Base-by-base conservation (phyloP, 2,888 invertebrate genomes). In the Heteropelma amictum region DNA sequence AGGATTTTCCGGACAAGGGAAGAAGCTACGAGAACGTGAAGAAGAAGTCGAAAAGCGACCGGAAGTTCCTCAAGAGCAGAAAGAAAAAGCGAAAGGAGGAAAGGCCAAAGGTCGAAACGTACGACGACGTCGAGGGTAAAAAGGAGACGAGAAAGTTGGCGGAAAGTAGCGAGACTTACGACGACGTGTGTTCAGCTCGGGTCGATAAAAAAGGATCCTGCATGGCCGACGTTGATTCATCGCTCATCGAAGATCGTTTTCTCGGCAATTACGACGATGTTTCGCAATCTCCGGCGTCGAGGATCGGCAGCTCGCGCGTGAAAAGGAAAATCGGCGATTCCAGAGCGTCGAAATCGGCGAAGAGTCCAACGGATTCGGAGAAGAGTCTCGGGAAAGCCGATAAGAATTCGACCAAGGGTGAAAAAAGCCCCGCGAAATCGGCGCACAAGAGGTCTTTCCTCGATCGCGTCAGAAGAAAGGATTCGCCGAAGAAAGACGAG, bases 391-490 rank as follows among this genome's bases (percentile, higher is more conserved):
- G 30, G 10, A 47, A 47, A 8, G 35, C 61, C 14, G 69, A 67
- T 3, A 77, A 58, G 2, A 80, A 76, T 10, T n/a, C 56, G 4
- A 58, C 72, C 0, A 77, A 78, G 10, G n/a, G 12, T 4, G 40
- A 61, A 6, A 35, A 70, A 35, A 14, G 35, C 28, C 35, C 60
- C 26, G 30, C 60, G 1, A 83, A 83, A 60, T 71, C 81, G 0
- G 75, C 79, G 1, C 79, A 78, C 7, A 88, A 86, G 65, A 84
- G 81, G 53, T 88, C 85, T 0, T 87, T 87, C 45, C 68, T 88
- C 45, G 78, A 83, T 49, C 80, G 84, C 47, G 81, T 88, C 2
- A 77, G 84, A 30, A 80, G 80, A 58, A 82, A 80, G 30, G 81
- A 79, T n/a, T 77, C 80, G 0, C 74, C 76, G 33, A 80, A 79